phyloP scores from a whole-genome alignment of 2,797 vertebrate species.

The Salmo trutta region DNA sequence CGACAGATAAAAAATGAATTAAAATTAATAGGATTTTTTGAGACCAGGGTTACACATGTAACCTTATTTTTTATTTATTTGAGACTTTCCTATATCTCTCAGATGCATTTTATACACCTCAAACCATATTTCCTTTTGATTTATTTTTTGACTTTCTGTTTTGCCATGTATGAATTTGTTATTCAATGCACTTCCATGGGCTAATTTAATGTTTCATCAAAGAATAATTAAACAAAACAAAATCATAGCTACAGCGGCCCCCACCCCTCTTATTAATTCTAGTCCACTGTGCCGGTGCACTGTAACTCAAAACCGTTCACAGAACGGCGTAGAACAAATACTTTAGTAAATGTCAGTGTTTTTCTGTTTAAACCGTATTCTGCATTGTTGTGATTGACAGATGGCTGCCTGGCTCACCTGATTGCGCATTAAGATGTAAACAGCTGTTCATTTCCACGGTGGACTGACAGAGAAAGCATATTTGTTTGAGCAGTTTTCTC shows the following conservation, averaged over 20 bases:
- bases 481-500: not conserved
- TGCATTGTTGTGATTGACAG: not conserved
- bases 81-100: too few species aligned
- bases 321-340: not conserved
- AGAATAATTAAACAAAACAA: too few species aligned
- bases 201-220: too few species aligned
- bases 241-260: not conserved
- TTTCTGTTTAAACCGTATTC: not conserved
- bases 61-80: too few species aligned
- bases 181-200: too few species aligned
- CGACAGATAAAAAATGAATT: too few species aligned
- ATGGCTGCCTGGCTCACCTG: not conserved
- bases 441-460: not conserved
- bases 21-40: too few species aligned
- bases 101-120: too few species aligned
- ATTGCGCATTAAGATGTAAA: constrained; percentile 1
- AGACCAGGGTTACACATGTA: too few species aligned
- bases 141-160: too few species aligned
- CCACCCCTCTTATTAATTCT: not conserved
- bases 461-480: not conserved
- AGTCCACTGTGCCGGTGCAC: not conserved
- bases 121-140: too few species aligned
- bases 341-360: not conserved
- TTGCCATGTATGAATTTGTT: too few species aligned
- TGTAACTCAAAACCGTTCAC: not conserved